Conservation (phyloP, 2,797 vertebrate species). For the Rhinella marina region DNA sequence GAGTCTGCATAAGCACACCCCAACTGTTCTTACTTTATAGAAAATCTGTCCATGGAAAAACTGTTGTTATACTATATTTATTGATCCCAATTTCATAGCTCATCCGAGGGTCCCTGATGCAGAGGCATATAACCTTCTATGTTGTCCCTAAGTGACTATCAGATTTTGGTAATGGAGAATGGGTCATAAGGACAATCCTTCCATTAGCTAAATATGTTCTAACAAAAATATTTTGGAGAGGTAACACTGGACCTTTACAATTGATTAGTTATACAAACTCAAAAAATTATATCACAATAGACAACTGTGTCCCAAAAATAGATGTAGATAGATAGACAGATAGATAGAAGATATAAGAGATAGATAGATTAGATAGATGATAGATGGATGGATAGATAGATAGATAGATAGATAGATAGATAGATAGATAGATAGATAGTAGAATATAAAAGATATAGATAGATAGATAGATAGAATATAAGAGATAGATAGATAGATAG, state of each 20-base stretch:
- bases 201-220: background rate
- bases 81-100: background rate
- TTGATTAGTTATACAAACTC: background rate
- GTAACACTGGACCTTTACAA: background rate
- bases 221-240: background rate
- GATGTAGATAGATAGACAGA: background rate
- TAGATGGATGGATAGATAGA: no score
- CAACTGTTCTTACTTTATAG: background rate
- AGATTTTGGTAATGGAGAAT: background rate
- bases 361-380: no score
- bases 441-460: no score
- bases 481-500: no score
- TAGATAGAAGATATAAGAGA: no score
- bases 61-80: background rate
- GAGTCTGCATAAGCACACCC: background rate
- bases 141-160: background rate
- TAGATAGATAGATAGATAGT: no score
- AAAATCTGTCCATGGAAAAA: background rate
- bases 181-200: background rate
- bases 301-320: background rate
- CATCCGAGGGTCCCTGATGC: background rate
- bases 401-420: no score
- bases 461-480: no score
- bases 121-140: background rate
- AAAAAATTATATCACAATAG: background rate